Evolutionary conservation across 2,888 invertebrate genomes (phyloP).

Genomic region (Oegoconia quadripuncta): DNA sequence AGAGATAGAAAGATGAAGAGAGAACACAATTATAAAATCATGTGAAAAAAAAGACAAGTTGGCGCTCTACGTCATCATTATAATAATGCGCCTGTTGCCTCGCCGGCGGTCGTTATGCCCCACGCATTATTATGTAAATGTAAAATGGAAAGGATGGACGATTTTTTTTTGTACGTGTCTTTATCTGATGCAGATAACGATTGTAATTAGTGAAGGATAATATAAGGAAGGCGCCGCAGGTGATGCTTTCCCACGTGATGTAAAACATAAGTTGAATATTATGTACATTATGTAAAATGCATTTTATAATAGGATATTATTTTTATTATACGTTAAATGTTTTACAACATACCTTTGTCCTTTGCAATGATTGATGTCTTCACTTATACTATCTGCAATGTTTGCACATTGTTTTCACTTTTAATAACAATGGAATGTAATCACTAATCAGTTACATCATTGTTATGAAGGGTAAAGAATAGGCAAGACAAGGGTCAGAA

Average conservation of each 20-base stretch:
- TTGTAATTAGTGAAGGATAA: constrained; percentile 66
- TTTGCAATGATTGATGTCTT: no score
- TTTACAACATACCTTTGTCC: no score
- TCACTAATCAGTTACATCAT: constrained; percentile 60
- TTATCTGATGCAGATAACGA: constrained; percentile 71
- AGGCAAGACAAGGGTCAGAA: constrained; percentile 51
- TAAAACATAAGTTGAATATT: no score
- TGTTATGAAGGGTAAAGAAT: constrained; percentile 53
- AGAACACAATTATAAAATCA: not conserved
- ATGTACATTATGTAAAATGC: no score
- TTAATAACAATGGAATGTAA: constrained; percentile 67
- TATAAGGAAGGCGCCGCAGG: constrained; percentile 44
- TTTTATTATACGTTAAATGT: no score
- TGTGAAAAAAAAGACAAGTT: constrained; percentile 33
- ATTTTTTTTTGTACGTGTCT: constrained; percentile 47
- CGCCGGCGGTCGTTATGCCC: constrained; percentile 63
- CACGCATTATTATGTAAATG: constrained; percentile 75
- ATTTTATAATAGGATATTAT: no score
- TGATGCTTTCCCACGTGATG: constrained; percentile 61
- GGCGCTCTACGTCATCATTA: constrained; percentile 49
- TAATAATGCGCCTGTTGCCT: constrained; percentile 55
- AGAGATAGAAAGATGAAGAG: no score
- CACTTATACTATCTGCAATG: constrained; percentile 27
- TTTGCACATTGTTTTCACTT: constrained; percentile 56
- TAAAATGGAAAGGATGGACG: constrained; percentile 59